phyloP scores from a whole-genome alignment of 2,113 vertebrate species.

The Rhabdornis inornatus region DNA sequence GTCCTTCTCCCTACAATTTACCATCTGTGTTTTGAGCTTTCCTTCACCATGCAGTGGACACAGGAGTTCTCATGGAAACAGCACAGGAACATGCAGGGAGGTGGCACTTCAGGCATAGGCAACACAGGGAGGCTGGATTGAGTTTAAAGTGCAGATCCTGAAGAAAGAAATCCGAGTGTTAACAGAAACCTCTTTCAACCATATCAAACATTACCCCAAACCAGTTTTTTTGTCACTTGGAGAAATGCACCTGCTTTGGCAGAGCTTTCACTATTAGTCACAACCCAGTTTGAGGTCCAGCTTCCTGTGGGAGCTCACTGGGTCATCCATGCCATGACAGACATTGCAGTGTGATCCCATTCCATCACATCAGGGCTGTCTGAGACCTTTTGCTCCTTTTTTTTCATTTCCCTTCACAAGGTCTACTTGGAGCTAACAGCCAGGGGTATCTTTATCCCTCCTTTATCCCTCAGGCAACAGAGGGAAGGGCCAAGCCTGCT shows the following conservation, averaged over 20 bases:
- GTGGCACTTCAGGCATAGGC: background rate
- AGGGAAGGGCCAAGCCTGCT: background rate
- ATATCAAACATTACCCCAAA: background rate
- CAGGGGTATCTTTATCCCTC: background rate
- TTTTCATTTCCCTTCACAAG: background rate
- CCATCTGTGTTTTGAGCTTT: background rate
- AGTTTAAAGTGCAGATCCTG: background rate
- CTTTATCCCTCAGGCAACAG: background rate
- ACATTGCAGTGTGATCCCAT: background rate
- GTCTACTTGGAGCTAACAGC: background rate
- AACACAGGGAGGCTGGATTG: background rate
- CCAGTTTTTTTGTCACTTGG: background rate
- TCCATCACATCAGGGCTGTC: background rate
- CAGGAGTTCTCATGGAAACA: background rate
- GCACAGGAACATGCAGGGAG: background rate
- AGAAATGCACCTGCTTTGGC: background rate
- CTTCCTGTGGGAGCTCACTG: background rate
- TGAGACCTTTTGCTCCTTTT: background rate
- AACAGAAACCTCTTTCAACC: background rate
- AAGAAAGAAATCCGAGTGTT: background rate
- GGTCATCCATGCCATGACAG: background rate
- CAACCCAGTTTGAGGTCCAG: background rate
- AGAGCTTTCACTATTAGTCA: background rate
- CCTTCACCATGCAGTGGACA: background rate
- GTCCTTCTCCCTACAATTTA: background rate